A percentile compares a stretch with the other conserved stretches of the same genome.
Evolutionary conservation across 2,888 invertebrate species (phyloP).

Genomic region (Xanthostigma xanthostigma): DNA sequence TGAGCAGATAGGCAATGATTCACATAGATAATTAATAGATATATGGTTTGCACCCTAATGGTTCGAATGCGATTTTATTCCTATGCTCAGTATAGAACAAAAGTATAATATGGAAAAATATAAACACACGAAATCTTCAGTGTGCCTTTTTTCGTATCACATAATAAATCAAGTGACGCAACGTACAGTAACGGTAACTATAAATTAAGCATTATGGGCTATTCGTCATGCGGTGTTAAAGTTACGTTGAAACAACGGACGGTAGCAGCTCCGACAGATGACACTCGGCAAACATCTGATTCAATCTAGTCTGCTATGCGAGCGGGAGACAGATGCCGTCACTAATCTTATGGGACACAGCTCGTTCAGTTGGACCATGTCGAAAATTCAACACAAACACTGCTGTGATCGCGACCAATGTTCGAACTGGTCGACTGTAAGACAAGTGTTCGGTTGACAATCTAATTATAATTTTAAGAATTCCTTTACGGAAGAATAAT

Average conservation of each 20-base stretch:
- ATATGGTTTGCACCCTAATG: too few species aligned
- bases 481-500: slow-evolving; percentile 9
- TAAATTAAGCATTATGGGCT: too few species aligned
- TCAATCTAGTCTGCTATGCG: slow-evolving; percentile 8
- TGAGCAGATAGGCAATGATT: too few species aligned
- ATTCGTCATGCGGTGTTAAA: too few species aligned
- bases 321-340: not conserved
- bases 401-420: not conserved
- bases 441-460: slow-evolving; percentile 10
- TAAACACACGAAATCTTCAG: too few species aligned
- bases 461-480: slow-evolving; percentile 13
- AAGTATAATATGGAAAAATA: too few species aligned
- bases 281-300: slow-evolving; percentile 1
- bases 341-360: slow-evolving; percentile 6
- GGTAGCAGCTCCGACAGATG: not conserved
- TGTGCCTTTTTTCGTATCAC: too few species aligned
- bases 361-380: not conserved
- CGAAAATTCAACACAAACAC: not conserved
- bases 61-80: too few species aligned
- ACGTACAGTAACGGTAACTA: too few species aligned
- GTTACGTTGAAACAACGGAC: not conserved
- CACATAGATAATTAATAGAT: too few species aligned
- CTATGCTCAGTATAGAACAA: too few species aligned
- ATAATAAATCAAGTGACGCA: too few species aligned
- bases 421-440: slow-evolving; percentile 1